These are phyloP conservation scores for Tenualosa thibaudeaui DNA, from an alignment of 2,797 vertebrate species.

Conservation along the genomic window DNA sequence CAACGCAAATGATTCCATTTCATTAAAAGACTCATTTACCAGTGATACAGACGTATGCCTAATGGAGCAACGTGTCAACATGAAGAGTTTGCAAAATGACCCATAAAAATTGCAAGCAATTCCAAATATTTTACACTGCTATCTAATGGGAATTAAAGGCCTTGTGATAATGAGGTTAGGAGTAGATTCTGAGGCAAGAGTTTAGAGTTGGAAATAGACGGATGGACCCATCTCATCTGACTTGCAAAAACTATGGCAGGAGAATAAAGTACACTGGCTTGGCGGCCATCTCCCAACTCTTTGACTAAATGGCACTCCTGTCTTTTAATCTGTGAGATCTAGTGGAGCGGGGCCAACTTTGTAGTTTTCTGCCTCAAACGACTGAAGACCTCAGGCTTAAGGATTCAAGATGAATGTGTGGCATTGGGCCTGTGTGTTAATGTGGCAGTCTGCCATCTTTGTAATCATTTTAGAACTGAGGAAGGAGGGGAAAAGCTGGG, in stretches of 20 bases:
- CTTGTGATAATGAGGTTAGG: neutral
- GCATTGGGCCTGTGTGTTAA: slow-evolving; percentile 8
- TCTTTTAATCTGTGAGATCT: slow-evolving; percentile 30
- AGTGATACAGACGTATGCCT: neutral
- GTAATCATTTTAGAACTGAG: neutral
- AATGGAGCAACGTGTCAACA: neutral
- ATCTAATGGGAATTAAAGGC: neutral
- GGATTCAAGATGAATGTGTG: neutral
- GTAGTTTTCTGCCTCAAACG: neutral
- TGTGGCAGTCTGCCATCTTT: slow-evolving; percentile 15
- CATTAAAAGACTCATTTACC: neutral
- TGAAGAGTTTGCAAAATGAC: slow-evolving; percentile 19
- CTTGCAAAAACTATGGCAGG: slow-evolving; percentile 18
- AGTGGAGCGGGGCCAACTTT: neutral
- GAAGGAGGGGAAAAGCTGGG: neutral
- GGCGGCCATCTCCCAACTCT: slow-evolving; percentile 24
- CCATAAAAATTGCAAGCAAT: neutral
- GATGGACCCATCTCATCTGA: neutral
- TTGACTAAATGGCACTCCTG: slow-evolving; percentile 25
- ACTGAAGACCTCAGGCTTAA: neutral
- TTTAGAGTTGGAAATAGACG: neutral
- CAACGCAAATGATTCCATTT: neutral
- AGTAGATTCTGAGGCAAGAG: neutral
- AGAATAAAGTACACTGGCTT: slow-evolving; percentile 41
- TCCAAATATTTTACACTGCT: slow-evolving; percentile 16